These are phyloP conservation scores for Drosophila mayaguana DNA, from an alignment of 2,888 invertebrate genomes.

Conservation along the genomic window DNA sequence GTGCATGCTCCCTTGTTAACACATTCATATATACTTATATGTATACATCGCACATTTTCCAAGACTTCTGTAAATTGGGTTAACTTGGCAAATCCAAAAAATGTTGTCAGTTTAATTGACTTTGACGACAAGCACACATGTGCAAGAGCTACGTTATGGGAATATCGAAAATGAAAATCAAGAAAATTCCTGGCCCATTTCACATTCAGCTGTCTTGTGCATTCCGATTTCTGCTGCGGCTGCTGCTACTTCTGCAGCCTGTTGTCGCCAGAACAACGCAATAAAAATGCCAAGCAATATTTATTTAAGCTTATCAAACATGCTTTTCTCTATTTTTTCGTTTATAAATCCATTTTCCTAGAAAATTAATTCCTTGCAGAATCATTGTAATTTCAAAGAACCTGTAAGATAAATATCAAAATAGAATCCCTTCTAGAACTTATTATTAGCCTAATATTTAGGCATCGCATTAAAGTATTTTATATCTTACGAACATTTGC, in stretches of 20 bases:
- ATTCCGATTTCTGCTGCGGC: conserved; percentile 16
- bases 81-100: conserved; percentile 39
- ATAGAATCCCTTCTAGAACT: background rate
- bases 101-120: conserved; percentile 59
- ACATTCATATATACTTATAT: background rate
- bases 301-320: conserved; percentile 40
- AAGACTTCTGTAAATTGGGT: conserved; percentile 43
- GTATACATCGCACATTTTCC: background rate
- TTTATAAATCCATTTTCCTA: background rate
- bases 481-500: no score
- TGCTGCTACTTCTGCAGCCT: conserved; percentile 20
- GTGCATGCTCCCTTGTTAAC: background rate
- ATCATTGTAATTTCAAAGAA: background rate
- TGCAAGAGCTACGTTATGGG: conserved; percentile 6
- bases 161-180: conserved; percentile 27
- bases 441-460: background rate
- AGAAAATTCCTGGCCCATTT: conserved; percentile 41
- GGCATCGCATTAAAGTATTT: background rate
- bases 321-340: background rate
- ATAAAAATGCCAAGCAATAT: conserved; percentile 26
- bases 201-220: conserved; percentile 18
- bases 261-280: conserved; percentile 19
- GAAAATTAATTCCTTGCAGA: background rate
- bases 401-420: no score
- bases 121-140: conserved; percentile 45